Base-by-base conservation (phyloP, 2,797 vertebrate genomes). In the Phoeniculus purpureus region DNA sequence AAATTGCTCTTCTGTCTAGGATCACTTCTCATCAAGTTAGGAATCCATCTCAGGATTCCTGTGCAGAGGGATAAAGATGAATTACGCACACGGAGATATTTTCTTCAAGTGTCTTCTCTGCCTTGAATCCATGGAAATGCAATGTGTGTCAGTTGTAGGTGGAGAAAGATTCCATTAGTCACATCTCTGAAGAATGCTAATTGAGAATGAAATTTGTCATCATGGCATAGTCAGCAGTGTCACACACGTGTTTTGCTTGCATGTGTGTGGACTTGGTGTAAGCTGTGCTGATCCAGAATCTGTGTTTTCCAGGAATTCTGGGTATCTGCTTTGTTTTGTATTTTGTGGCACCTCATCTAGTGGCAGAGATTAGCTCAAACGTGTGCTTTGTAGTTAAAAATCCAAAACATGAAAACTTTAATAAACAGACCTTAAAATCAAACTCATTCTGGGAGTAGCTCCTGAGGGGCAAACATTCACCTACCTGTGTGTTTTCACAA, bases 81-180 rank as follows among this genome's bases (percentile, higher is more conserved):
- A 59, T 91, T 68, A 55, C 1, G 1, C 32, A 21, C 1, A 0
- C 82, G 93, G 32, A 43, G 1, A 68, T 91, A 62, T 91, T 92
- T 92, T 68, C 68, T 67, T 71, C n/a, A 89, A 85, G 60, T 6
- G 55, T 75, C 85, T 92, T 83, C 32, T 85, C 76, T 83, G 73
- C 76, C 61, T 75, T 73, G 93, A 83, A 85, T 91, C 85, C 67
- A 40, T 85, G 80, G 77, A 66, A 91, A 68, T 87, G 66, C 51
- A 65, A 81, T 76, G 29, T 0, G 0, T 85, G 62, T 78, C 71
- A 59, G 87, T 79, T 0, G 19, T 91, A 91, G 90, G 77, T 0
- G 1, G 67, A 50, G 58, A 59, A 85, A 85, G 73, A 65, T 85
- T 85, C 87, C 2, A 5, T 91, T 92, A 93, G 91, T 93, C 56